Base-by-base conservation (phyloP, 1,140 invertebrate genomes). In the Cydia strobilella region DNA sequence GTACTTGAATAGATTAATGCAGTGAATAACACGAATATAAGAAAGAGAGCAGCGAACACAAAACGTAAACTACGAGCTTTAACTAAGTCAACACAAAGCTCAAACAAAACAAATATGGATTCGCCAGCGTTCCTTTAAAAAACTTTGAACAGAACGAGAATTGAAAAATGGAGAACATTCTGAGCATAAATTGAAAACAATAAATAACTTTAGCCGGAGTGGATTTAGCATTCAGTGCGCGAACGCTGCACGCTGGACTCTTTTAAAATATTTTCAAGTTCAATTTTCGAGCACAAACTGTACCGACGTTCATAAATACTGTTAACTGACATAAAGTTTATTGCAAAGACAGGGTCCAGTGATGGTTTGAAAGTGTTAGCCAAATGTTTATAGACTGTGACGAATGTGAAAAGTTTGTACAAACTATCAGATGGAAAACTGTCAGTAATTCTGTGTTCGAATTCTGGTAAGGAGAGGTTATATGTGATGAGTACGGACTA, bases 101-200 rank as follows among this genome's bases (percentile, higher is more conserved):
- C 54, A 12, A n/a, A 54, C 51, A 54, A 23, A 59, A 23, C 54
- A 59, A 59, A 59, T 23, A 59, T 59, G 54, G 18, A 59, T 59
- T 3, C 51, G 18, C 15, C 54, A 7, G 20, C 54, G 18, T 9
- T 59, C 54, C 54, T 59, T 59, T 59, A 59, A 59, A 51, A 59
- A 59, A 59, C 18, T 23, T 59, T 59, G 18, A 18, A 69, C 31
- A 39, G 42, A 69, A 39, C 65, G 65, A 42, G 65, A 35, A 35
- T 15, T 20, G 35, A 69, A 69, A 69, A 39, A 42, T 35, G 31
- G 27, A 48, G 45, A 9, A 39, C 65, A 23, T 35, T 69, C 65
- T 69, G 31, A n/a, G n/a, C 65, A 69, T 69, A 42, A 69, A 69
- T 69, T 69, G 65, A 69, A 69, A 69, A 69, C 65, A 35, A 69